Conservation (phyloP, 2,888 invertebrate genomes). For the Nezara viridula region DNA sequence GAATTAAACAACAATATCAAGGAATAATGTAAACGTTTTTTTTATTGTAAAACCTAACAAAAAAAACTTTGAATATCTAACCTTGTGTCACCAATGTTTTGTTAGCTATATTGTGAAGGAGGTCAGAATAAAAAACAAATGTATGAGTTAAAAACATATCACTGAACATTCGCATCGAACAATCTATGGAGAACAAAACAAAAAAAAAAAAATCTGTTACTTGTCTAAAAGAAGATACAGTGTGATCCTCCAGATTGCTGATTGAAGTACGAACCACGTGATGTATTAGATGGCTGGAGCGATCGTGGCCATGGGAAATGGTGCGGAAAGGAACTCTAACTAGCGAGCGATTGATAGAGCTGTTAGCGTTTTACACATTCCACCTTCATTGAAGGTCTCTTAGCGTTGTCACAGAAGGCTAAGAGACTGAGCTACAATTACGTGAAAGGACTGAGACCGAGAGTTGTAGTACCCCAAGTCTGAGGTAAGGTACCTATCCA, state of each 20-base stretch:
- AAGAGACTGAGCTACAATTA: background rate
- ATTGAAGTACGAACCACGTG: background rate
- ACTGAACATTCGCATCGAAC: too few relatives aligned
- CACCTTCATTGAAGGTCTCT: background rate
- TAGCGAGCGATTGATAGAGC: slow-evolving; percentile 17
- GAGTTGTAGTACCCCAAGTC: background rate
- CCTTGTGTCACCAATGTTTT: too few relatives aligned
- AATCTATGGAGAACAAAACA: background rate
- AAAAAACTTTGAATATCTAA: too few relatives aligned
- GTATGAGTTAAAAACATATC: too few relatives aligned
- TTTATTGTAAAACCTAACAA: too few relatives aligned
- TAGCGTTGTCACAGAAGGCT: background rate
- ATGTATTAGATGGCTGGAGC: background rate
- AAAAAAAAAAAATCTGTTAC: background rate
- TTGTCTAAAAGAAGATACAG: background rate
- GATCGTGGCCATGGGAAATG: background rate
- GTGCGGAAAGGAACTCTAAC: background rate
- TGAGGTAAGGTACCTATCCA: background rate
- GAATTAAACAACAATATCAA: too few relatives aligned
- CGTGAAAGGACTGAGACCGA: background rate
- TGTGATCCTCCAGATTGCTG: background rate
- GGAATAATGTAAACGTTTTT: too few relatives aligned
- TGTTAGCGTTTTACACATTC: slow-evolving; percentile 16
- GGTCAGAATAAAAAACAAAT: too few relatives aligned
- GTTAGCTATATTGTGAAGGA: too few relatives aligned